A percentile compares a stretch with the other conserved stretches of the same genome.
Conservation (phyloP, 2,888 invertebrate species). For the Dastarcus helophoroides region DNA sequence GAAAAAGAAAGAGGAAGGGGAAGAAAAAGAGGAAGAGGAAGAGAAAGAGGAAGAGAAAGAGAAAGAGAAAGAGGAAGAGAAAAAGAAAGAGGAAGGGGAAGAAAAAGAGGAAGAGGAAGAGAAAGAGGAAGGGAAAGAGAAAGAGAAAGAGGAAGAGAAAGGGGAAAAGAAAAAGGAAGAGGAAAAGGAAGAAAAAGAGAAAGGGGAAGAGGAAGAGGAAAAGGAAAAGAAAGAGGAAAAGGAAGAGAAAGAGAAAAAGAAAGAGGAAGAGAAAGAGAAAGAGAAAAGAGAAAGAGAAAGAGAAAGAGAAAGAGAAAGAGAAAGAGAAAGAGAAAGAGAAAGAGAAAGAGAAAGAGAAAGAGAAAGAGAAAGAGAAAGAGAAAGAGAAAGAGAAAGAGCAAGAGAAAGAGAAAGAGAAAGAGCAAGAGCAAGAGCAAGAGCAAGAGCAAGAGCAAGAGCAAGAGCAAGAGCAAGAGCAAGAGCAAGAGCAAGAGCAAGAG, state of each 20-base stretch:
- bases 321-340: no score
- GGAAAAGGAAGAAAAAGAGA: slow-evolving; percentile 2
- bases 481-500: no score
- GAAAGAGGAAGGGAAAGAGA: not conserved
- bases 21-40: not conserved
- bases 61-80: not conserved
- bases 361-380: not conserved
- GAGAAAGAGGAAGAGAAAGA: not conserved
- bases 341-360: not conserved
- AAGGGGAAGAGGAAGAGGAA: slow-evolving; percentile 1
- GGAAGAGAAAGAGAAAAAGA: not conserved
- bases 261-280: not conserved
- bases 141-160: not conserved
- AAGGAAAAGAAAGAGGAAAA: not conserved
- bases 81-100: not conserved
- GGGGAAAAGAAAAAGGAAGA: not conserved
- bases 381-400: slow-evolving; percentile 2
- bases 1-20: not conserved
- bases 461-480: no score
- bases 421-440: no score
- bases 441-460: no score
- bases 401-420: no score
- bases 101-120: not conserved
- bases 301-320: not conserved
- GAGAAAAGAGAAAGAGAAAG: not conserved